Percentiles rank a stretch among this genome's conserved stretches.
phyloP scores from a whole-genome alignment of 2,888 invertebrate species.

The Eulithis prunata region DNA sequence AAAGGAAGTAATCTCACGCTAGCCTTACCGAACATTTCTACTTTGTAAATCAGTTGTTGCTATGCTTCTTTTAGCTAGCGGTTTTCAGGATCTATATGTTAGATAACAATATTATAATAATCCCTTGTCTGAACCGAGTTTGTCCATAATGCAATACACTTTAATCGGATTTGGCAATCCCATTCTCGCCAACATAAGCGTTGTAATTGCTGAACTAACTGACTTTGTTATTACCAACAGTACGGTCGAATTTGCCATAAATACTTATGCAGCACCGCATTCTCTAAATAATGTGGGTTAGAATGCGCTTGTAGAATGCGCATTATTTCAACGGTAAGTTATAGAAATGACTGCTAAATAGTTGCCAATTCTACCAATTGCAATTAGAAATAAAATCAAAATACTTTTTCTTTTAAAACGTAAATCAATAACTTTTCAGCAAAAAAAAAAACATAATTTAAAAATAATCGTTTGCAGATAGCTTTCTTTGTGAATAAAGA shows the following conservation, averaged over 20 bases:
- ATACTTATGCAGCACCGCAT: slow-evolving; percentile 34
- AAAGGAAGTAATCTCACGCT: too few relatives aligned
- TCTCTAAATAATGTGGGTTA: slow-evolving; percentile 37
- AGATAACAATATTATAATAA: slow-evolving; percentile 51
- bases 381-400: too few relatives aligned
- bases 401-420: too few relatives aligned
- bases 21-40: too few relatives aligned
- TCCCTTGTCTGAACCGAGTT: slow-evolving; percentile 56
- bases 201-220: slow-evolving; percentile 41
- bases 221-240: slow-evolving; percentile 40
- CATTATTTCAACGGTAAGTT: slow-evolving; percentile 14
- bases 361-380: slow-evolving; percentile 1
- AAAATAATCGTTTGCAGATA: too few relatives aligned
- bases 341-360: slow-evolving; percentile 7
- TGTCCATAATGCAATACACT: slow-evolving; percentile 49
- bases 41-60: background rate
- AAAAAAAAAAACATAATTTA: too few relatives aligned
- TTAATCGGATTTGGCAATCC: slow-evolving; percentile 52
- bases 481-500: too few relatives aligned
- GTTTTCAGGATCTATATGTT: slow-evolving; percentile 3
- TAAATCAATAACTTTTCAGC: too few relatives aligned
- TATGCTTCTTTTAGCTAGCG: background rate
- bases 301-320: slow-evolving; percentile 24
- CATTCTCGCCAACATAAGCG: slow-evolving; percentile 35
- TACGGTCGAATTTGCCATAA: slow-evolving; percentile 39